Percentiles rank a stretch among this genome's conserved stretches.
Evolutionary conservation across 2,888 invertebrate species (phyloP).

Genomic region (Rhamphomyia laevipes): DNA sequence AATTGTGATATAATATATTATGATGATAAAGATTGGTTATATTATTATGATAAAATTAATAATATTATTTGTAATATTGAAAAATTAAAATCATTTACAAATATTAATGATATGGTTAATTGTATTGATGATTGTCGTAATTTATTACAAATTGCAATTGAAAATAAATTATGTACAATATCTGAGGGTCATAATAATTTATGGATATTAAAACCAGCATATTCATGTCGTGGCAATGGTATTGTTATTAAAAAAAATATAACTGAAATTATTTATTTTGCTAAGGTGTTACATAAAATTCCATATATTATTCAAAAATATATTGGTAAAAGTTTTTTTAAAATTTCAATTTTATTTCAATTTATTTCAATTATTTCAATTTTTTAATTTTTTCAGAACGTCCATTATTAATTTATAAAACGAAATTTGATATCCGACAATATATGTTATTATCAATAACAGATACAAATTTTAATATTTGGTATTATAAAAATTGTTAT

Average conservation of each 20-base stretch:
- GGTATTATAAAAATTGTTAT: slow-evolving; percentile 79
- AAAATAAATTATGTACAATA: slow-evolving; percentile 47
- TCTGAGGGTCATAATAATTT: slow-evolving; percentile 67
- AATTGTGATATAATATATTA: not conserved
- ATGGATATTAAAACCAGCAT: slow-evolving; percentile 71
- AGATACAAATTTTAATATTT: slow-evolving; percentile 65
- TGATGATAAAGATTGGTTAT: not conserved
- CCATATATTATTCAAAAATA: not conserved
- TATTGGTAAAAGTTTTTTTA: not conserved
- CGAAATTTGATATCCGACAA: slow-evolving; percentile 85
- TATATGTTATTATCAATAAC: slow-evolving; percentile 67
- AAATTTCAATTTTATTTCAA: not conserved
- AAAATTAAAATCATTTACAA: not conserved
- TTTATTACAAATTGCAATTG: slow-evolving; percentile 29
- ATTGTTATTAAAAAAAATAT: not conserved
- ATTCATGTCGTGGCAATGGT: slow-evolving; percentile 52
- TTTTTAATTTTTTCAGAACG: slow-evolving; percentile 44
- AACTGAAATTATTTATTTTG: not conserved
- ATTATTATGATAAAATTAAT: not conserved
- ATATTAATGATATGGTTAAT: not conserved
- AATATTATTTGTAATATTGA: not conserved
- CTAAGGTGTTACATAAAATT: not conserved
- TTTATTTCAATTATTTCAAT: not conserved
- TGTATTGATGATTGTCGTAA: not conserved
- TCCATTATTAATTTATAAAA: slow-evolving; percentile 68